phyloP scores from a whole-genome alignment of 2,797 vertebrate species.

The Catharus ustulatus region DNA sequence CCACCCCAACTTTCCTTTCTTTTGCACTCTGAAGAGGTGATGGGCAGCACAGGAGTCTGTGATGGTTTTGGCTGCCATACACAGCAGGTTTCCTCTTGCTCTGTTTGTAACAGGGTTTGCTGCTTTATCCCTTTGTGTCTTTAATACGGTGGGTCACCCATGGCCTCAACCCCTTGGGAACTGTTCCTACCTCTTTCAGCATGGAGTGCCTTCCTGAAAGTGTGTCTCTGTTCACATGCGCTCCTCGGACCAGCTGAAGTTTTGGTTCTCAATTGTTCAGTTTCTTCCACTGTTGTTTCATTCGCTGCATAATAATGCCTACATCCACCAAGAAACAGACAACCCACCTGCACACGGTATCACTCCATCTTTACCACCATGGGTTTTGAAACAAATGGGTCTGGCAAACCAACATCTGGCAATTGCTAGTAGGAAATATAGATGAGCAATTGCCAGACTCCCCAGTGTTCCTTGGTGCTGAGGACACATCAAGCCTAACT shows the following conservation, averaged over 20 bases:
- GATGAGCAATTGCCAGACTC: not conserved
- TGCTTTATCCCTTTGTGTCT: not conserved
- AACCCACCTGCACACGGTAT: not conserved
- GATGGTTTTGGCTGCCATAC: accelerated
- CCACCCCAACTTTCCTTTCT: not conserved
- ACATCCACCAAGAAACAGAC: not conserved
- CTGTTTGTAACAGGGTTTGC: not conserved
- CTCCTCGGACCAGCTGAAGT: not conserved
- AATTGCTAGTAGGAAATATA: not conserved
- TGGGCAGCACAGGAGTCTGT: not conserved
- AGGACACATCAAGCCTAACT: not conserved
- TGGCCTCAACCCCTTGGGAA: accelerated
- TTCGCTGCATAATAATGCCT: not conserved
- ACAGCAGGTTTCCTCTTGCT: not conserved
- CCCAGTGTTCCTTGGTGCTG: not conserved
- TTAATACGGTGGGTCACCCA: too few relatives aligned
- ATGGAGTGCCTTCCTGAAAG: not conserved
- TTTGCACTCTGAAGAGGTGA: not conserved
- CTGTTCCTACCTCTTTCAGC: not conserved
- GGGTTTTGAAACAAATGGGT: not conserved
- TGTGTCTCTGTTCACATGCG: not conserved
- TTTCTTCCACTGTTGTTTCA: not conserved
- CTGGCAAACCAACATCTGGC: not conserved
- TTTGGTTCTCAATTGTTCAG: accelerated
- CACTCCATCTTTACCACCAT: not conserved